A percentile compares a stretch with the other conserved stretches of the same genome.
Evolutionary conservation across 2,797 vertebrate genomes (phyloP).

Genomic region (Parauchenoglanis punctatus): DNA sequence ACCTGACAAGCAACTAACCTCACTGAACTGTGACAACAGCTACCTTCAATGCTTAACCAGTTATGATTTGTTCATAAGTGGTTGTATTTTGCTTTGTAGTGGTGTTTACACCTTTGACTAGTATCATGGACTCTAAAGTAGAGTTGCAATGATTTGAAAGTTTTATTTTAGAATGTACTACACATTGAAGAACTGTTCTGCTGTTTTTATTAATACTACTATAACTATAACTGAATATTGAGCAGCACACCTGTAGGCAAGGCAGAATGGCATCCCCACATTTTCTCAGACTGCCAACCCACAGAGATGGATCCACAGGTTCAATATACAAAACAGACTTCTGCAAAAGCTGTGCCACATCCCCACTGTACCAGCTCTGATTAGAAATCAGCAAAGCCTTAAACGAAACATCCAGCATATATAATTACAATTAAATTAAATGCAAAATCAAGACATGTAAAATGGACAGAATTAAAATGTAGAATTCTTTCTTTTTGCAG

Average conservation of each 20-base stretch:
- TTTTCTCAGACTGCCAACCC: conserved; percentile 72
- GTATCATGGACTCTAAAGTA: background rate
- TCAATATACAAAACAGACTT: conserved; percentile 65
- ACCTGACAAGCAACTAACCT: background rate
- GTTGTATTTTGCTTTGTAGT: background rate
- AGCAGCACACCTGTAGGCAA: conserved; percentile 68
- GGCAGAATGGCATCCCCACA: conserved; percentile 69
- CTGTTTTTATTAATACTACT: background rate
- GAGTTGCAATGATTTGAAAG: background rate
- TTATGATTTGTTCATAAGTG: conserved; percentile 1
- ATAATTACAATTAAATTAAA: too few species aligned
- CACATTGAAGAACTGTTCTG: background rate
- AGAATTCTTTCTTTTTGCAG: background rate
- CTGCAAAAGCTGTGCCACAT: conserved; percentile 70
- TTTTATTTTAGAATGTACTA: background rate
- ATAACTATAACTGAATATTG: background rate
- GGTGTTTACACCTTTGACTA: background rate
- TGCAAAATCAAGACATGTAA: background rate
- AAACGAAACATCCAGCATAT: background rate
- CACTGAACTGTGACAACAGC: background rate
- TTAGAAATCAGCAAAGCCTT: conserved; percentile 68
- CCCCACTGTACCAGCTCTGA: conserved; percentile 52
- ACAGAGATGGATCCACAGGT: conserved; percentile 68
- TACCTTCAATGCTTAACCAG: background rate
- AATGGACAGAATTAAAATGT: background rate